These are phyloP conservation scores for Augiades crinisus DNA, from an alignment of 2,888 invertebrate species.

Conservation along the genomic window DNA sequence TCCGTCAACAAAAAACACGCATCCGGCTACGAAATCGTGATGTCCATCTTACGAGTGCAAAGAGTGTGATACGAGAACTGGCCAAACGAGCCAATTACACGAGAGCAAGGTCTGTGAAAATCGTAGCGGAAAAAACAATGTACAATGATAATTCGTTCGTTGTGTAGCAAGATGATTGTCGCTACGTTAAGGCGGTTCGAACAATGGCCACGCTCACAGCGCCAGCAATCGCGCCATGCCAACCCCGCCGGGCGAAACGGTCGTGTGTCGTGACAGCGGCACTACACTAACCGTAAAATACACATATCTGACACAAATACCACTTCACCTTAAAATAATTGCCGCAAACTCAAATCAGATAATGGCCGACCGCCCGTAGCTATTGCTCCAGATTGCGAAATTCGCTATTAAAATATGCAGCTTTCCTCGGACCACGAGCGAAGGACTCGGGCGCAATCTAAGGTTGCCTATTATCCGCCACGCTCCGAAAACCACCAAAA, in stretches of 20 bases:
- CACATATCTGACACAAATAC: slow-evolving; percentile 20
- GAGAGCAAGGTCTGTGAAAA: slow-evolving; percentile 53
- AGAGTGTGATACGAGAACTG: slow-evolving; percentile 45
- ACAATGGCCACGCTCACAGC: slow-evolving; percentile 59
- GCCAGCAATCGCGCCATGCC: slow-evolving; percentile 49
- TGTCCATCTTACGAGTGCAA: slow-evolving; percentile 45
- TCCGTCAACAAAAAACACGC: slow-evolving; percentile 57
- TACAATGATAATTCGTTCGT: slow-evolving; percentile 50
- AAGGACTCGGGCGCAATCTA: slow-evolving; percentile 77
- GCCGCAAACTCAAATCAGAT: slow-evolving; percentile 48
- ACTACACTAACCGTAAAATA: slow-evolving; percentile 20
- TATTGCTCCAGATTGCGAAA: slow-evolving; percentile 62
- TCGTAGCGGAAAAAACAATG: slow-evolving; percentile 54
- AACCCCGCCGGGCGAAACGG: slow-evolving; percentile 33
- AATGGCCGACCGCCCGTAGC: slow-evolving; percentile 42
- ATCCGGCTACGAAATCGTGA: slow-evolving; percentile 65
- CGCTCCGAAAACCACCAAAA: slow-evolving; percentile 80
- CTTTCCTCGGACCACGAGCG: slow-evolving; percentile 70
- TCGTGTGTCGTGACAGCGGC: slow-evolving; percentile 25
- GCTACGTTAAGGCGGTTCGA: slow-evolving; percentile 42
- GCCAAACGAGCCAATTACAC: slow-evolving; percentile 34
- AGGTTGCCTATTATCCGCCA: slow-evolving; percentile 79
- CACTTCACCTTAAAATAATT: slow-evolving; percentile 49
- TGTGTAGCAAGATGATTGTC: slow-evolving; percentile 53
- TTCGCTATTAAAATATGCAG: slow-evolving; percentile 67